Percentiles rank a stretch among this genome's conserved stretches.
phyloP scores from a whole-genome alignment of 2,113 vertebrate genomes.

The Malurus alboscapulatus region DNA sequence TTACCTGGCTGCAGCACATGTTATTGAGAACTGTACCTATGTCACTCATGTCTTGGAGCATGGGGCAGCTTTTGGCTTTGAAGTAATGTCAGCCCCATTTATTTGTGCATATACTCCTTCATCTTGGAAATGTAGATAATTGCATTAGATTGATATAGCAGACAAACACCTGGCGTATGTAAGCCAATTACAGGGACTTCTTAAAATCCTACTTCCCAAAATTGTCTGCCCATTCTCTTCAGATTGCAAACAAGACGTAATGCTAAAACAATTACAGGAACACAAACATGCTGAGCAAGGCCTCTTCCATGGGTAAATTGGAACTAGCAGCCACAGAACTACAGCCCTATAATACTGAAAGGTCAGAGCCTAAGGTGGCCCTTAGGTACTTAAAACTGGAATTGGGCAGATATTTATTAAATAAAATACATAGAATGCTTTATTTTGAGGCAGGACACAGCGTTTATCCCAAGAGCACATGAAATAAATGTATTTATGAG shows the following conservation, averaged over 20 bases:
- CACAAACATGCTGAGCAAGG: neutral
- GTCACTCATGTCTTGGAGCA: neutral
- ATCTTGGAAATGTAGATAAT: neutral
- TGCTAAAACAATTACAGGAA: neutral
- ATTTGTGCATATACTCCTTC: neutral
- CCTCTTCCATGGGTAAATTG: neutral
- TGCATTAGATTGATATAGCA: neutral
- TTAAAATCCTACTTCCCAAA: neutral
- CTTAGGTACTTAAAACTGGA: neutral
- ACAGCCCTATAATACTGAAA: neutral
- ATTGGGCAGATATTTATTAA: neutral
- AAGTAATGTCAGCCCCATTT: neutral
- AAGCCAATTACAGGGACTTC: neutral
- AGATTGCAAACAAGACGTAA: neutral
- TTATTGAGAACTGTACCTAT: neutral
- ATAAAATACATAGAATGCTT: neutral
- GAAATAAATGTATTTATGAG: neutral
- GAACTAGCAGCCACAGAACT: neutral
- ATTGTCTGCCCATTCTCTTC: neutral
- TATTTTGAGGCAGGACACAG: neutral
- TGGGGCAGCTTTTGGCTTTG: neutral
- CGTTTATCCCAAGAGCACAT: neutral
- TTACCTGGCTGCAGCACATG: rapidly evolving
- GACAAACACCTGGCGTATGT: neutral
- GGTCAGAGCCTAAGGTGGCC: neutral